Conservation (phyloP, 2,113 vertebrate genomes). For the Menura novaehollandiae region DNA sequence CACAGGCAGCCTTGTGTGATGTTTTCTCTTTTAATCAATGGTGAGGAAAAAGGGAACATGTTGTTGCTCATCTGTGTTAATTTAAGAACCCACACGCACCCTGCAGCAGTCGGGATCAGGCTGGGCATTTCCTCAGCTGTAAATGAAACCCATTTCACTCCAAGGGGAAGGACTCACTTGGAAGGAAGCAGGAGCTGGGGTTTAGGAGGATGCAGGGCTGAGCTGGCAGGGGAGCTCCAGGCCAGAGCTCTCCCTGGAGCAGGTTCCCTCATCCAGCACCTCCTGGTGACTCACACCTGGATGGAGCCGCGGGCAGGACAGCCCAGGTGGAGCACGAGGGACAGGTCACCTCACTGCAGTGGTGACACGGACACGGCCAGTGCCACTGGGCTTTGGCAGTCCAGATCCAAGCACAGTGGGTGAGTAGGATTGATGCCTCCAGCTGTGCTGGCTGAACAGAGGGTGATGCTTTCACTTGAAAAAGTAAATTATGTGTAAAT, state of each 20-base stretch:
- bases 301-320: neutral
- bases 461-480: neutral
- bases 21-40: neutral
- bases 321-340: neutral
- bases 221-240: neutral
- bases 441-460: neutral
- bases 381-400: neutral
- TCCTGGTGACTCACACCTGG: neutral
- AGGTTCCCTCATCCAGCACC: neutral
- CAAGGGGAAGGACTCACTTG: neutral
- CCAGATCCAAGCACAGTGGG: rapidly evolving
- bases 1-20: neutral
- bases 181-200: neutral
- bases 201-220: neutral
- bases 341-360: neutral
- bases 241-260: neutral
- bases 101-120: neutral
- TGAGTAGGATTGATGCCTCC: neutral
- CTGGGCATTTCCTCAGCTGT: neutral
- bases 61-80: neutral
- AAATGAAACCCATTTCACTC: neutral
- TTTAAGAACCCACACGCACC: neutral
- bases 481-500: neutral
- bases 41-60: neutral
- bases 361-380: rapidly evolving